Conservation (phyloP, 1,140 invertebrate species). For the Pachypsylla venusta region DNA sequence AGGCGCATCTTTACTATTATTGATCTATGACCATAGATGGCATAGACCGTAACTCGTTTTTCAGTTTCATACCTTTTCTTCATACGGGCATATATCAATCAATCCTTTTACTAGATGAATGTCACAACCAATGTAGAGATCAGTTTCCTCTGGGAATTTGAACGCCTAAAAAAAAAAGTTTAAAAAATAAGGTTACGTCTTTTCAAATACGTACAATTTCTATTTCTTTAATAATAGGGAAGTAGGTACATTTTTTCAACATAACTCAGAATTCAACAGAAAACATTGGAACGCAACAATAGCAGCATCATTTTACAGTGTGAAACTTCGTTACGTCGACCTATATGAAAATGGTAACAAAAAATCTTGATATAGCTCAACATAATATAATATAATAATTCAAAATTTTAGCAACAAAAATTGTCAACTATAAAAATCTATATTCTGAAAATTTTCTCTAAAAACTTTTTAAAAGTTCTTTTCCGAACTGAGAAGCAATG, state of each 20-base stretch:
- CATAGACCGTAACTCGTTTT: too few species aligned
- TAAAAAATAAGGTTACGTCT: background rate
- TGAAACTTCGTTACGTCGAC: background rate
- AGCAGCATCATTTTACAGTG: background rate
- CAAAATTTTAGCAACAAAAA: too few species aligned
- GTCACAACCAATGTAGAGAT: constrained; percentile 68
- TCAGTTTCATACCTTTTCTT: constrained; percentile 42
- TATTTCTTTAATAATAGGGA: background rate
- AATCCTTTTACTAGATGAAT: constrained; percentile 68
- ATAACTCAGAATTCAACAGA: background rate
- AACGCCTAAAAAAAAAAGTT: constrained; percentile 41
- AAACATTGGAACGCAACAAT: background rate
- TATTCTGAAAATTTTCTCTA: too few species aligned
- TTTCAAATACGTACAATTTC: too few species aligned
- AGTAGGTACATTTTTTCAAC: background rate
- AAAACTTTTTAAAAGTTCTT: too few species aligned
- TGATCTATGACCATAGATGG: too few species aligned
- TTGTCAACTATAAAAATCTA: too few species aligned
- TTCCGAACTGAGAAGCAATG: too few species aligned
- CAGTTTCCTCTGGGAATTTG: constrained; percentile 78
- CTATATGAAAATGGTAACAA: background rate
- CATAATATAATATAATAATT: too few species aligned
- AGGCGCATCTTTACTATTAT: too few species aligned
- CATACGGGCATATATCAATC: constrained; percentile 54
- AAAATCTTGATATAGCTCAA: too few species aligned